Conservation (phyloP, 2,888 invertebrate species). For the Scelioninae gen. 1 region DNA sequence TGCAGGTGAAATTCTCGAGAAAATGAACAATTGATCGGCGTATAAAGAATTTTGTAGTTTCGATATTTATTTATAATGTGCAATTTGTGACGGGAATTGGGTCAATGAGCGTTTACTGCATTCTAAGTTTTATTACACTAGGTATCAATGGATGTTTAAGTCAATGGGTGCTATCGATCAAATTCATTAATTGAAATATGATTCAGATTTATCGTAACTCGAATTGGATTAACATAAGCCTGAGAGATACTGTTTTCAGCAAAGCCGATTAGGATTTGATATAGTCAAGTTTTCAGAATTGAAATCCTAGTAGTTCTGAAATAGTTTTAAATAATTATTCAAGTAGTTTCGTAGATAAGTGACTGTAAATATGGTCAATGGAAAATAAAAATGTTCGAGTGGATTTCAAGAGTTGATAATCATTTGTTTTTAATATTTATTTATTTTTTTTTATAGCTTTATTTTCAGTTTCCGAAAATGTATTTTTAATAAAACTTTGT, state of each 20-base stretch:
- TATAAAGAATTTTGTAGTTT: constrained; percentile 29
- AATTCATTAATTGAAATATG: constrained; percentile 55
- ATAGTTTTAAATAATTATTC: constrained; percentile 49
- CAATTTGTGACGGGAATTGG: neutral
- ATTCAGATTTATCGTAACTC: constrained; percentile 50
- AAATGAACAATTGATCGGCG: constrained; percentile 6
- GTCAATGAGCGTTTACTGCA: too few species aligned
- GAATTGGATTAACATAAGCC: constrained; percentile 59
- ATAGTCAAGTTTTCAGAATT: constrained; percentile 44
- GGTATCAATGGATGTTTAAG: constrained; percentile 9
- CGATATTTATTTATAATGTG: constrained; percentile 16
- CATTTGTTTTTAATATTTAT: too few species aligned
- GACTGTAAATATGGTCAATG: too few species aligned
- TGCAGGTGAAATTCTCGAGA: constrained; percentile 28
- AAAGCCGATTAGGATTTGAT: constrained; percentile 59
- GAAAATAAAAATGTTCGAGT: too few species aligned
- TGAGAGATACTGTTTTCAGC: constrained; percentile 44
- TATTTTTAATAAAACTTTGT: too few species aligned
- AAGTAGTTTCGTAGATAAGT: constrained; percentile 15
- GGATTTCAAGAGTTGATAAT: too few species aligned
- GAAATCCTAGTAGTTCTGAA: constrained; percentile 27
- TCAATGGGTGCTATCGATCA: constrained; percentile 29
- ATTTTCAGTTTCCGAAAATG: too few species aligned
- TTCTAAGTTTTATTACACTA: constrained; percentile 10
- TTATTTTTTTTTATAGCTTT: too few species aligned